Conservation (phyloP, 1,140 invertebrate species). For the Temnothorax nylanderi region DNA sequence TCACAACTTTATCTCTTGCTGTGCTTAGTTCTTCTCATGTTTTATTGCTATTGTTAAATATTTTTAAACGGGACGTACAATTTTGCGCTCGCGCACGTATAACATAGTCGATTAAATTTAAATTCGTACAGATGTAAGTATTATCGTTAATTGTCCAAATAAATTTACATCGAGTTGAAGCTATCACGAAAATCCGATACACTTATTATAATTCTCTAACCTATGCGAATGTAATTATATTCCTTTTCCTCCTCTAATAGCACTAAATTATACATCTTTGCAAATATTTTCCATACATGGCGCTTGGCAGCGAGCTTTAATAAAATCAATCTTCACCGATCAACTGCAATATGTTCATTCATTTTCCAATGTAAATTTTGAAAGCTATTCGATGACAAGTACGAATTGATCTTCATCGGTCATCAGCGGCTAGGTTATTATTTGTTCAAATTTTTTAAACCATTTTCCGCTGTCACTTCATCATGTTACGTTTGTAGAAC, state of each 20-base stretch:
- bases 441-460: conserved; percentile 12
- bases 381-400: not conserved
- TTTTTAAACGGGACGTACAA: conserved; percentile 7
- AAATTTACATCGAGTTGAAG: not conserved
- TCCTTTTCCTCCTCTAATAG: not conserved
- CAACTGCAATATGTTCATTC: not conserved
- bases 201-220: not conserved
- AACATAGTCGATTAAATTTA: not conserved
- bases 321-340: not conserved
- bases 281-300: not conserved
- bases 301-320: not conserved
- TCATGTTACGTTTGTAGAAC: not conserved
- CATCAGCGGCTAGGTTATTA: conserved; percentile 17
- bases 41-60: conserved; percentile 55
- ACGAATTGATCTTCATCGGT: conserved; percentile 9
- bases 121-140: not conserved
- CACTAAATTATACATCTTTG: not conserved
- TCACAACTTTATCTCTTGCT: conserved; percentile 43
- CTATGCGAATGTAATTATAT: not conserved
- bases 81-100: not conserved
- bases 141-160: not conserved
- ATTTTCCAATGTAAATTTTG: conserved; percentile 21
- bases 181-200: not conserved
- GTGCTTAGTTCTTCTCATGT: conserved; percentile 13
- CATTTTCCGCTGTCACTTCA: not conserved